Evolutionary conservation across 2,113 vertebrate genomes (phyloP).

Genomic region (Plecturocebus donacophilus): DNA sequence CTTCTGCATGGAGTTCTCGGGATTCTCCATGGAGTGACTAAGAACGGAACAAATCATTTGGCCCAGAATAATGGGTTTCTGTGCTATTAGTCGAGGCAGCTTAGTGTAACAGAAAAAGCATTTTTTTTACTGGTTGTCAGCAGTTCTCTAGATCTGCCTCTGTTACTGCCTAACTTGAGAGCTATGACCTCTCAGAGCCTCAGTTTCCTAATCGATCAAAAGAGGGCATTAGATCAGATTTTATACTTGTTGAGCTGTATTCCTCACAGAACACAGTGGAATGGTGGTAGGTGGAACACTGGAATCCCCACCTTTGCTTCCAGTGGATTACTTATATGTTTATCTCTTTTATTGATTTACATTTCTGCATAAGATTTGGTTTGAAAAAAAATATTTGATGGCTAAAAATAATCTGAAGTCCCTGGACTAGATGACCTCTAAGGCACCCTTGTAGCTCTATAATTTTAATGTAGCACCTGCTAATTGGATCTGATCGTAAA

Average conservation of each 20-base stretch:
- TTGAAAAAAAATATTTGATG: slow-evolving; percentile 47
- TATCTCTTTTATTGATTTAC: slow-evolving; percentile 4
- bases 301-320: not conserved
- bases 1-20: not conserved
- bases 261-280: not conserved
- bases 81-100: not conserved
- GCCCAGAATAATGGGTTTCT: slow-evolving; percentile 23
- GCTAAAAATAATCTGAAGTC: slow-evolving; percentile 62
- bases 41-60: not conserved
- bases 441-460: slow-evolving; percentile 37
- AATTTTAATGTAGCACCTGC: slow-evolving; percentile 77
- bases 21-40: not conserved
- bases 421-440: slow-evolving; percentile 23
- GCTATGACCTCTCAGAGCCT: not conserved
- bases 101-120: not conserved
- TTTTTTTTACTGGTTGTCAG: not conserved
- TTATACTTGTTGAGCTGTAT: not conserved
- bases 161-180: not conserved
- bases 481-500: slow-evolving; percentile 74
- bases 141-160: not conserved
- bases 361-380: slow-evolving; percentile 4
- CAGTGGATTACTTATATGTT: not conserved
- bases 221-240: not conserved
- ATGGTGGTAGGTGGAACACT: too few species aligned
- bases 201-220: not conserved